Conservation (phyloP, 1,140 invertebrate genomes). For the Saccostrea echinata region DNA sequence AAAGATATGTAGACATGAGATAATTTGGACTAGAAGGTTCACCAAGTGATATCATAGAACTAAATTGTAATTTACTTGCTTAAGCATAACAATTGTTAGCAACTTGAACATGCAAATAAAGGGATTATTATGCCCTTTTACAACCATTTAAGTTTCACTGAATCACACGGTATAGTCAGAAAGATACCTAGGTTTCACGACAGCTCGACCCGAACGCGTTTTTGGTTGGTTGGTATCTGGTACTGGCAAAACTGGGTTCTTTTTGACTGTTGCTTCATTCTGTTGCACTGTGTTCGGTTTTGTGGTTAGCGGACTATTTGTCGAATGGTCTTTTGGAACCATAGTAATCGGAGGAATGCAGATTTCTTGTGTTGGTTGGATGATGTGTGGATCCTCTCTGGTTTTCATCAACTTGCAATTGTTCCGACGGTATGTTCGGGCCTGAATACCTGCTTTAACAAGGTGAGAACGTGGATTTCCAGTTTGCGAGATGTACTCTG, state of each 20-base stretch:
- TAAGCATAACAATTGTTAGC: too few relatives aligned
- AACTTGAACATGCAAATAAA: too few relatives aligned
- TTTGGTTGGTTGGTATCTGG: neutral
- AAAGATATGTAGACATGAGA: too few relatives aligned
- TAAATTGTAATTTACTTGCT: too few relatives aligned
- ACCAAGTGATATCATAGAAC: too few relatives aligned
- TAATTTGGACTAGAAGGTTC: too few relatives aligned
- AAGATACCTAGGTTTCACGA: neutral
- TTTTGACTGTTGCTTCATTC: neutral
- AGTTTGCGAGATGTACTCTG: neutral
- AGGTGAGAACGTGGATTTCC: neutral
- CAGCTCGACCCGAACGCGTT: neutral
- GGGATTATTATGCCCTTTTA: slow-evolving; percentile 3
- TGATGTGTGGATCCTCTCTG: slow-evolving; percentile 23
- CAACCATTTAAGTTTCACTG: neutral
- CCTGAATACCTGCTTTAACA: slow-evolving; percentile 24
- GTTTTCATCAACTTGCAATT: slow-evolving; percentile 7
- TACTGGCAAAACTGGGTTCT: neutral
- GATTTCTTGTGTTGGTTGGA: neutral
- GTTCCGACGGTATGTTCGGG: neutral
- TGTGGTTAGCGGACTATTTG: neutral
- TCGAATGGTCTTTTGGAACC: neutral
- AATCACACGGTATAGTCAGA: neutral
- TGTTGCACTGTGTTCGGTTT: neutral
- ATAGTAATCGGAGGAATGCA: neutral